Evolutionary conservation across 1,140 invertebrate species (phyloP), one percentile per base, ranked within the genome.

Genomic region (Diprion similis): DNA sequence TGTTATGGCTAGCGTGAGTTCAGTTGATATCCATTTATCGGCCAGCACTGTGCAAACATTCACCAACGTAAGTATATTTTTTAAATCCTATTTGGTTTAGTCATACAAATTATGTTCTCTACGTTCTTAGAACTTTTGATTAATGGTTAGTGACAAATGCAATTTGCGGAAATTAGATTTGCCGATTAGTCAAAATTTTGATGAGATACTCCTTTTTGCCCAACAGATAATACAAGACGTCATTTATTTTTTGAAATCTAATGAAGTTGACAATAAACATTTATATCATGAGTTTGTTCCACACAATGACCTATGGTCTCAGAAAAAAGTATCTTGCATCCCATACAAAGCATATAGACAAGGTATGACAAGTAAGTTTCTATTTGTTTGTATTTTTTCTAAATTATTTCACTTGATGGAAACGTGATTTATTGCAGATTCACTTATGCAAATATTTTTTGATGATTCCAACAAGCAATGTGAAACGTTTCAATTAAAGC

Each of bases 21-120:
- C 92, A 10, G 86, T 96, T 17, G 91, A 94, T 80, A 77, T 96
- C 11, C 92, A 94, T 81, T 81, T 96, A 1, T 94, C 93, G 24
- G 90, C 93, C n/a, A 91, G 92, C 65, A 92, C 93, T 9, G 90
- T 96, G 2, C 92, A 93, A 76, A 93, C 94, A 66, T 80, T 93
- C 11, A 86, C 89, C 77, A 90, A 90, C 78, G 89, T 90, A 81
- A 83, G 89, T 89, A 75, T 59, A 13, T 59, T 59, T 17, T 59
- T 59, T 9, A 15, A 0, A 6, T 17, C n/a, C 51, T 59, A 6
- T 68, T n/a, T 73, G 67, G 65, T 72, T 67, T 72, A 67, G 37
- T 47, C 46, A 72, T 17, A 72, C 10, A 71, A 64, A 71, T 45
- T 45, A 45, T 45, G 37, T 46, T n/a, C 46, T 18, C 9, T n/a